phyloP scores from a whole-genome alignment of 2,888 invertebrate genomes.

The Octodonta nipae region DNA sequence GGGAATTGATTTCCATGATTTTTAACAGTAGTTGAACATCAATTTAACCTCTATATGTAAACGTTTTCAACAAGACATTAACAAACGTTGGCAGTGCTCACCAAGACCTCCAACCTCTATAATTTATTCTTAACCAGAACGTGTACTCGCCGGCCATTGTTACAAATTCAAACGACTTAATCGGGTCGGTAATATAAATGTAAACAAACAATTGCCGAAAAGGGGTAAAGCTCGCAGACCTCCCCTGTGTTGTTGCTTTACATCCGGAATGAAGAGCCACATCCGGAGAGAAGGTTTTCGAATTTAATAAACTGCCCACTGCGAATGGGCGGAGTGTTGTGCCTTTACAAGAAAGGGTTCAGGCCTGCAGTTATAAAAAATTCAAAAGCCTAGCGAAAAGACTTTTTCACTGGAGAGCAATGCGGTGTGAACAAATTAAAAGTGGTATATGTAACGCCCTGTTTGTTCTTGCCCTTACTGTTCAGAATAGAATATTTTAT shows the following conservation, averaged over 20 bases:
- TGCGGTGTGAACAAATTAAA: too few species aligned
- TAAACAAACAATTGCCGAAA: conserved; percentile 1
- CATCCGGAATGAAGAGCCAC: not conserved
- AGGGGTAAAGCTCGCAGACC: not conserved
- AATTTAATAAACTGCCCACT: not conserved
- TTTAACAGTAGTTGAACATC: too few species aligned
- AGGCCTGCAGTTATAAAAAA: too few species aligned
- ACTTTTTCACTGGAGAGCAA: too few species aligned
- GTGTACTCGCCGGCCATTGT: not conserved
- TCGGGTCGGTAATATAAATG: conserved; percentile 2
- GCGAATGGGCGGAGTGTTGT: not conserved
- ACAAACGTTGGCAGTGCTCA: too few species aligned
- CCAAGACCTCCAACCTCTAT: conserved; percentile 1
- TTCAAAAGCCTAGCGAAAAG: too few species aligned
- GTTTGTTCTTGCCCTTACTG: too few species aligned
- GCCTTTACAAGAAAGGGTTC: conserved; percentile 1
- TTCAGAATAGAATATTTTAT: too few species aligned
- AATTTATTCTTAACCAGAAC: not conserved
- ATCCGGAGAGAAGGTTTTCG: conserved; percentile 2
- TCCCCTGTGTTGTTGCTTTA: not conserved
- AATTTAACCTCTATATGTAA: too few species aligned
- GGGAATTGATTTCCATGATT: too few species aligned
- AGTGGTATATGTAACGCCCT: too few species aligned
- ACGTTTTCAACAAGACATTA: too few species aligned
- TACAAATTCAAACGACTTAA: conserved; percentile 1